Evolutionary conservation across 2,797 vertebrate species (phyloP).

Genomic region (Ceryle rudis): DNA sequence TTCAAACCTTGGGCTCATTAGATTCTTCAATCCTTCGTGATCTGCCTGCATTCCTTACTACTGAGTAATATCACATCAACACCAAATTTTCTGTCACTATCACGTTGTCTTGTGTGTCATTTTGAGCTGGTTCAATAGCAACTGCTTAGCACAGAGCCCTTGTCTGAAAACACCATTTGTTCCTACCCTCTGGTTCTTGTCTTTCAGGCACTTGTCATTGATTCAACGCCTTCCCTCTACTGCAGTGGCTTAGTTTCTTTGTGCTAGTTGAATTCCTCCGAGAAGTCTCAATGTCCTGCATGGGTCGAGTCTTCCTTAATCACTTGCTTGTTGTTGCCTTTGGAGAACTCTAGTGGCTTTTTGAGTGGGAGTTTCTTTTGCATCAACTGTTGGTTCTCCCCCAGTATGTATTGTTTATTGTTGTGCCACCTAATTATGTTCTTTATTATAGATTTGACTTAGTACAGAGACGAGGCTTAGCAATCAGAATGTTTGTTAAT

Average conservation of each 20-base stretch:
- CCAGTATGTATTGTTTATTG: background rate
- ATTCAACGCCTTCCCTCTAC: background rate
- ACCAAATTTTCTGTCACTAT: constrained; percentile 2
- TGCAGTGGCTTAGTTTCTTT: background rate
- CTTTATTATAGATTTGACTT: background rate
- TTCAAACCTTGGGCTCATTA: background rate
- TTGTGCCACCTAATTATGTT: background rate
- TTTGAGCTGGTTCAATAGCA: background rate
- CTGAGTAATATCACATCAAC: background rate
- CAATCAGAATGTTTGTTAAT: background rate
- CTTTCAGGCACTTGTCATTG: background rate
- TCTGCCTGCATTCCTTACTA: background rate
- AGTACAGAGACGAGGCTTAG: background rate
- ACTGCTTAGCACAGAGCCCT: background rate
- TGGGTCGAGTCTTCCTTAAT: background rate
- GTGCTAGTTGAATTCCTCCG: background rate
- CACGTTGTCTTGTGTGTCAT: background rate
- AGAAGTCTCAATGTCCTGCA: background rate
- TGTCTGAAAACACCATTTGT: background rate
- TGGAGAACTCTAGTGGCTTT: background rate
- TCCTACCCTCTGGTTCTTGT: constrained; percentile 12
- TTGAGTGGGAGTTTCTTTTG: background rate
- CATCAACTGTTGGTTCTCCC: background rate
- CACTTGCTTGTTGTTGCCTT: background rate
- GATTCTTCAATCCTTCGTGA: background rate